Evolutionary conservation across 1,140 invertebrate genomes (phyloP).

Genomic region (Laupala kohalensis): DNA sequence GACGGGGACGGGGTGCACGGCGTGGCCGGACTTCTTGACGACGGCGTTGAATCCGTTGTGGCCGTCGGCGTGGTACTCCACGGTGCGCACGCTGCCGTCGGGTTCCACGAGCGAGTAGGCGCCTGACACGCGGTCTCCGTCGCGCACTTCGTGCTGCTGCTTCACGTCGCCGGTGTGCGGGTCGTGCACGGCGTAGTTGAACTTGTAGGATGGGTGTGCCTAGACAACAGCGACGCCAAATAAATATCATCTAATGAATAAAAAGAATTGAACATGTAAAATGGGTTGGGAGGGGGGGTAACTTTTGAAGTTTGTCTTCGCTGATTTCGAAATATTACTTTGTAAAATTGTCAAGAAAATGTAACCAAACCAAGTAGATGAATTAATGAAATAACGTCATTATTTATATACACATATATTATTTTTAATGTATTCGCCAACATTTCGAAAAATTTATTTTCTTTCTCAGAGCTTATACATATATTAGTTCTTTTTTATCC

Average conservation of each 20-base stretch:
- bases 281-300: not conserved
- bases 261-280: not conserved
- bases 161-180: conserved; percentile 35
- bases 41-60: conserved; percentile 18
- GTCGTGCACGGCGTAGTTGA: conserved; percentile 38
- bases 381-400: not conserved
- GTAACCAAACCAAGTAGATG: not conserved
- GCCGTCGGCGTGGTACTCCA: conserved; percentile 36
- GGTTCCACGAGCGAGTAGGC: conserved; percentile 40
- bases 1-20: not conserved
- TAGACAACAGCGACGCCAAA: not conserved
- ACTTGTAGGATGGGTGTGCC: conserved; percentile 31
- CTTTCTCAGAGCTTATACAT: too few relatives aligned
- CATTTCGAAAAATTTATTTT: too few relatives aligned
- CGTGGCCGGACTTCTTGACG: not conserved
- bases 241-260: not conserved
- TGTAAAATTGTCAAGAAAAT: not conserved
- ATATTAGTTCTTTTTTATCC: too few relatives aligned
- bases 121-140: conserved; percentile 42
- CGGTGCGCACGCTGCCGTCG: conserved; percentile 38
- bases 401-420: too few relatives aligned
- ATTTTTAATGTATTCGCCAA: too few relatives aligned
- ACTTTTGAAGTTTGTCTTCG: not conserved
- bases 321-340: not conserved
- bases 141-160: conserved; percentile 32